Evolutionary conservation across 2,113 vertebrate genomes (phyloP), one percentile per base, ranked within the genome.

Genomic region (Tinamus guttatus): DNA sequence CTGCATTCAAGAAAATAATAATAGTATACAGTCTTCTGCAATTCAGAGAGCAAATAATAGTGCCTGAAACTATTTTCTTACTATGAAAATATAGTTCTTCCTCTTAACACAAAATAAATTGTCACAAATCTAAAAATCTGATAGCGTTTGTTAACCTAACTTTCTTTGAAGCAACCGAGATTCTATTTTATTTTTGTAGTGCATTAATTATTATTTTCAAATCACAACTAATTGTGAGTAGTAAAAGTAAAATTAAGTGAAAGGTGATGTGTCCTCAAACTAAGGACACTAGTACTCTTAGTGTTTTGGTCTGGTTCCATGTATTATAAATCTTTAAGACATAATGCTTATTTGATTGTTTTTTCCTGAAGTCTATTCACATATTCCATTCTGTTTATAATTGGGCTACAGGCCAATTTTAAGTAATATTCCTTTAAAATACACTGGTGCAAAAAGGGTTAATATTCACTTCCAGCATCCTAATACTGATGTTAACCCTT

Each of bases 11-110:
- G 77, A 71, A 82, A 54, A 58, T 51, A 76, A 60, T 3, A 7
- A 89, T 34, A 63, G 17, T 68, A 9, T 87, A 80, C 95, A 86
- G 52, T 67, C 78, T 73, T 63, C 36, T 77, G 86, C 34, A 64
- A 18, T 90, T 71, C 9, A 70, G 70, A 81, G 22, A 52, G 38
- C 49, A 87, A 56, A 51, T 85, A 85, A 69, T 43, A 94, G 81
- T 81, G 89, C 52, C 84, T 87, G 80, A 85, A 96, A 92, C 78
- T 77, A 64, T 36, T 96, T 87, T 96, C 86, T 70, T 85, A 63
- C 24, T 90, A 7, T 71, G 11, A 90, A 38, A 67, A 14, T 58
- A 18, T 58, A 32, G 32, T 58, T 58, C 54, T 58, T 58, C 28
- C 28, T 56, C 30, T 58, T 32, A 32, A 58, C 32, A 73, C 67